A percentile compares a stretch with the other conserved stretches of the same genome.
These are phyloP conservation scores for Chrysolina oricalcia DNA, from an alignment of 2,888 invertebrate genomes.

Conservation along the genomic window DNA sequence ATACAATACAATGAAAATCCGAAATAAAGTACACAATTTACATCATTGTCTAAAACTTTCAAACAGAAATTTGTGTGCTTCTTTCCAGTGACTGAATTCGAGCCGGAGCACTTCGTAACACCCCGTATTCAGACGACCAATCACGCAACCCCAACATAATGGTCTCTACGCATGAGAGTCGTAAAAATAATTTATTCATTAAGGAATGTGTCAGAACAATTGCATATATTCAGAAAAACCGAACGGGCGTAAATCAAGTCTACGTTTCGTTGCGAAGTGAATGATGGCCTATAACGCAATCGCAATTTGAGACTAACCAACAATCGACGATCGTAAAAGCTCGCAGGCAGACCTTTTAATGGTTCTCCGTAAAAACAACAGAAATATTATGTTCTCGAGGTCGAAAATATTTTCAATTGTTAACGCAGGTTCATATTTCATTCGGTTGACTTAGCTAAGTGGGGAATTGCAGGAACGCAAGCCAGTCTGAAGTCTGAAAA, in stretches of 20 bases:
- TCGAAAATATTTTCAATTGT: constrained; percentile 21
- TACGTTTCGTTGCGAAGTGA: constrained; percentile 51
- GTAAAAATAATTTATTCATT: constrained; percentile 7
- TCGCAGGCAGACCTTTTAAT: constrained; percentile 20
- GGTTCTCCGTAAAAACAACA: constrained; percentile 19
- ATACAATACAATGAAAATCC: no score
- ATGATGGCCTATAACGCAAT: constrained; percentile 52
- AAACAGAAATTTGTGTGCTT: no score
- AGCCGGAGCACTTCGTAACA: no score
- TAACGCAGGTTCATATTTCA: constrained; percentile 5
- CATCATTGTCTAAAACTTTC: no score
- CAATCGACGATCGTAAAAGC: constrained; percentile 44
- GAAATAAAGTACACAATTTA: no score
- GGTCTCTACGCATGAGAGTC: background rate
- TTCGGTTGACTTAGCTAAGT: background rate
- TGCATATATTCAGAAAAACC: background rate
- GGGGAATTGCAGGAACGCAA: background rate
- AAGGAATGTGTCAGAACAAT: background rate
- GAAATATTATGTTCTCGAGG: constrained; percentile 20
- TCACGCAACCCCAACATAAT: background rate
- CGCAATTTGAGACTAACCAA: constrained; percentile 53
- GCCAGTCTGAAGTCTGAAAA: background rate
- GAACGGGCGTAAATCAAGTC: constrained; percentile 53
- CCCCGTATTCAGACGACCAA: background rate
- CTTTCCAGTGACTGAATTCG: no score